Evolutionary conservation across 1,140 invertebrate species (phyloP).

Genomic region (Antheraea pernyi): DNA sequence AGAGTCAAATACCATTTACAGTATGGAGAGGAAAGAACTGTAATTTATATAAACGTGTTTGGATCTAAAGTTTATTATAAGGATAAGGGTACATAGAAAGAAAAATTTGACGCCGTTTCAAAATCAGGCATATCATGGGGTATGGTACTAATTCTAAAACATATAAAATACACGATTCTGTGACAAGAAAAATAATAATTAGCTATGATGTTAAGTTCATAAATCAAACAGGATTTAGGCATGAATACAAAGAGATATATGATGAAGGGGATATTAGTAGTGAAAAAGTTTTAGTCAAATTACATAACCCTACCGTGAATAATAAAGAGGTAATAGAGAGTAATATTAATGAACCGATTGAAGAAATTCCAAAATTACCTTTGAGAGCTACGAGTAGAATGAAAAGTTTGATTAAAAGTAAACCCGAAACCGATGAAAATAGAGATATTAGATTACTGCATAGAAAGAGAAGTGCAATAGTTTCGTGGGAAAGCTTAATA

Average conservation of each 20-base stretch:
- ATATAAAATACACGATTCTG: conserved; percentile 24
- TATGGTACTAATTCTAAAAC: conserved; percentile 20
- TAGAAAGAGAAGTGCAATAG: conserved; percentile 7
- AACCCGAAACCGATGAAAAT: background rate
- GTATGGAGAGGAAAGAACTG: conserved; percentile 38
- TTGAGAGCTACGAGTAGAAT: no score
- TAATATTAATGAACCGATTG: no score
- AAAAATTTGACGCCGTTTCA: conserved; percentile 22
- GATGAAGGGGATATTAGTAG: conserved; percentile 12
- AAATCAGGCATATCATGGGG: conserved; percentile 21
- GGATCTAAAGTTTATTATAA: conserved; percentile 25
- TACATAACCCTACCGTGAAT: background rate
- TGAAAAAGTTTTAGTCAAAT: conserved; percentile 2
- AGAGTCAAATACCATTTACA: conserved; percentile 23
- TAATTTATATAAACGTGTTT: conserved; percentile 25
- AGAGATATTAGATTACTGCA: background rate
- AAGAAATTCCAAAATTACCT: no score
- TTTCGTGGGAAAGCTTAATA: conserved; percentile 17
- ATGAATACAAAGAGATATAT: conserved; percentile 29
- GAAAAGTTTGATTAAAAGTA: background rate
- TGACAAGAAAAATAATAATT: conserved; percentile 20
- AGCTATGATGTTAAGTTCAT: conserved; percentile 29
- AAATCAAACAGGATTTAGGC: conserved; percentile 21
- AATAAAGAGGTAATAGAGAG: conserved; percentile 5
- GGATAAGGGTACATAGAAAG: conserved; percentile 22